Base-by-base conservation (phyloP, 2,888 invertebrate species). In the Zhuqinia jingwanae region DNA sequence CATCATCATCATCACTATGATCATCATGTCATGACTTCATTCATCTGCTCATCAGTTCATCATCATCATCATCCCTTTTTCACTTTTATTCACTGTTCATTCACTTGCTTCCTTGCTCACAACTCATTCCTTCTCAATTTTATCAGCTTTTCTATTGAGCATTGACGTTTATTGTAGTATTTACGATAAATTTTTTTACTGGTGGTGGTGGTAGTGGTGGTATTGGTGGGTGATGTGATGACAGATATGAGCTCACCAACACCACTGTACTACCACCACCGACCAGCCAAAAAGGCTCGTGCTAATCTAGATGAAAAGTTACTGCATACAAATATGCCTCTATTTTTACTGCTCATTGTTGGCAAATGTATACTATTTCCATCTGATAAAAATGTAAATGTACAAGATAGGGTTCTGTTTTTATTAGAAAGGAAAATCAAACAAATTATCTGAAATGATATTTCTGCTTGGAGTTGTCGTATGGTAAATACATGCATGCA, bases 21-120 rank as follows among this genome's bases (percentile, higher is more conserved):
- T 77, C 85, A 83, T 65, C 77, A 30, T 83, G 82, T 83, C 82
- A 78, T 85, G 85, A 85, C 85, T 85, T 85, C 76, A 77, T 83
- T 83, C 83, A 85, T 85, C 79, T 85, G 80, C 80, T 80, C 85
- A 77, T 85, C 78, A 85, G 84, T 70, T 78, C 84, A 83, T 77
- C 84, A 58, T 70, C 65, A 58, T 50, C 36, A 17, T 56, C 56
- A 68, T n/a, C 17, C 36, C 17, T 47, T 60, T 47, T 45, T 17
- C 20, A 63, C 15, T 60, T 63, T 65, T 76, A 58, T 73, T 78
- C 45, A 79, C 85, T 79, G 63, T 68, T 77, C 63, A 75, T 17
- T 53, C 68, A 68, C 45, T 47, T 45, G 22, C n/a, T 25, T n/a
- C n/a, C n/a, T n/a, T n/a, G n/a, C n/a, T n/a, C n/a, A n/a, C n/a